Evolutionary conservation across 92 coral and sea anemone species (phyloP).

Genomic region (Phenganax stokvisi): DNA sequence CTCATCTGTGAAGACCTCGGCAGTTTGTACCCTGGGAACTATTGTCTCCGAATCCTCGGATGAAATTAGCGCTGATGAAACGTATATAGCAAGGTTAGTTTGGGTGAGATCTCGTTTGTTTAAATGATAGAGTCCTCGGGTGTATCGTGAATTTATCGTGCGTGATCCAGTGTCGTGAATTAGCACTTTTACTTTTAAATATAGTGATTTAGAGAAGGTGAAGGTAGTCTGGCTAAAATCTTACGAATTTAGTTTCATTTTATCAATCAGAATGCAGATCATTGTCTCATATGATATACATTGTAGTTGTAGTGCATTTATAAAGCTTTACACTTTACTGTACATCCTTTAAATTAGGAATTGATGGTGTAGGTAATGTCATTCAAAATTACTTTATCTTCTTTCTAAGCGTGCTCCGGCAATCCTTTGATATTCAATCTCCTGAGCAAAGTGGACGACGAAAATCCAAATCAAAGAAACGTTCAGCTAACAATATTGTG

Average conservation of each 20-base stretch:
- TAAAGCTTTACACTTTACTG: too few relatives aligned
- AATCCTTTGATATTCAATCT: neutral
- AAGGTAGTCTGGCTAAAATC: too few relatives aligned
- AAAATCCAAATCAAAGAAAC: constrained; percentile 53
- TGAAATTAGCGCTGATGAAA: constrained; percentile 72
- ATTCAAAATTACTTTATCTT: neutral
- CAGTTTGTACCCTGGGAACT: constrained; percentile 50
- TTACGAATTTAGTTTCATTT: too few relatives aligned
- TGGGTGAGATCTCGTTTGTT: neutral
- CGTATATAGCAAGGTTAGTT: constrained; percentile 64
- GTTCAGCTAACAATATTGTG: constrained; percentile 46
- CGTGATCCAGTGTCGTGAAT: too few relatives aligned
- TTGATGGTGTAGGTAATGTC: neutral
- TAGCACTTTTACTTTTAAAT: too few relatives aligned
- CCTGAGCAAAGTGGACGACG: constrained; percentile 19
- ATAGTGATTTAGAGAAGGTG: too few relatives aligned
- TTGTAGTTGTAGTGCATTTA: too few relatives aligned
- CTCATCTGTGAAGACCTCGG: constrained; percentile 38
- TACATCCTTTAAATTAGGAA: neutral
- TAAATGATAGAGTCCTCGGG: neutral
- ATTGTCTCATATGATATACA: too few relatives aligned
- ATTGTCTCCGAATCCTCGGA: constrained; percentile 66
- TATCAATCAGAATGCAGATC: too few relatives aligned
- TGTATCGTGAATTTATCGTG: too few relatives aligned
- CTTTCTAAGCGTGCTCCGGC: constrained; percentile 28